Evolutionary conservation across 2,113 vertebrate species (phyloP).

Genomic region (Lates calcarifer): DNA sequence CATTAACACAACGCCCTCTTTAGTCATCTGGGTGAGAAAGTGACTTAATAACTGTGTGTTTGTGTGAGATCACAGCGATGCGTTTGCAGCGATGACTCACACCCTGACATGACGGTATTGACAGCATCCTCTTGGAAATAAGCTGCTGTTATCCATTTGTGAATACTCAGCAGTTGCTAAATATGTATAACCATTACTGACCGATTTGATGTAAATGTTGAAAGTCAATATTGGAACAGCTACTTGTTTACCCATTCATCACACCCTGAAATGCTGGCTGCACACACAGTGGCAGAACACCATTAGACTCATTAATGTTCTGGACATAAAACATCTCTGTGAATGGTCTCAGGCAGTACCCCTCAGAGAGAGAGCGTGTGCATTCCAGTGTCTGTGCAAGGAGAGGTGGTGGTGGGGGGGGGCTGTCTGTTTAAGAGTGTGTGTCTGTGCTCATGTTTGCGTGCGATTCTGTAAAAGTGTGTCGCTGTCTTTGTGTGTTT

Average conservation of each 20-base stretch:
- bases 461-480: constrained; percentile 22
- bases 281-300: constrained; percentile 53
- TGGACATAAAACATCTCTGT: constrained; percentile 63
- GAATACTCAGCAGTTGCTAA: constrained; percentile 47
- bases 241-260: constrained; percentile 71
- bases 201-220: constrained; percentile 64
- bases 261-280: constrained; percentile 52
- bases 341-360: constrained; percentile 24
- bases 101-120: constrained; percentile 23
- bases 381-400: constrained; percentile 43
- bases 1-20: not conserved
- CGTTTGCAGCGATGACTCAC: constrained; percentile 49
- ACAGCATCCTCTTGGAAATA: constrained; percentile 15
- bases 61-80: too few species aligned
- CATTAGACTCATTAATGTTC: constrained; percentile 47
- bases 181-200: constrained; percentile 42
- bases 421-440: constrained; percentile 9
- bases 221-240: constrained; percentile 72
- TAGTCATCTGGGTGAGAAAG: constrained; percentile 6
- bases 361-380: constrained; percentile 25
- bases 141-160: constrained; percentile 10
- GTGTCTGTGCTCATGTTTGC: constrained; percentile 26
- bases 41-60: constrained; percentile 10
- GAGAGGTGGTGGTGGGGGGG: too few species aligned
- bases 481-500: constrained; percentile 26